Base-by-base conservation (phyloP, 2,888 invertebrate genomes). In the Drosophila niveifrons region DNA sequence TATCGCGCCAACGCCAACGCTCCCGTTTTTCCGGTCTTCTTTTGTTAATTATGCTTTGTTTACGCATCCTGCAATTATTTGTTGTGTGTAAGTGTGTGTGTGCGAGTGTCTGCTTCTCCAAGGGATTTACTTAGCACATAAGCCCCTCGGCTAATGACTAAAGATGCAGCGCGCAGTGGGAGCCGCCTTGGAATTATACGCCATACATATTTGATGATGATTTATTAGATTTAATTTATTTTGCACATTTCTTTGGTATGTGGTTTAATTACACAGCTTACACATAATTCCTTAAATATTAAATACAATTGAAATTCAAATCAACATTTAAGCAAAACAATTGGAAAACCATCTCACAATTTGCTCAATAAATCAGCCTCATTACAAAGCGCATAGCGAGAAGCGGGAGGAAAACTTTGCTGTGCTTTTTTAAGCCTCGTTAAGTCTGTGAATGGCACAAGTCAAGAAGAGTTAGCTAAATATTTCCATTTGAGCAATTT, bases 31-130 rank as follows among this genome's bases (percentile, higher is more conserved):
- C 77, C 65, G 43, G 55, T 50, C 43, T 61, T 50, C 34, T 64
- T 57, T 57, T 41, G 56, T 28, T 83, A 83, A 83, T 83, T 83
- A 83, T 75, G 50, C 82, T 83, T 84, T 83, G 84, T 81, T 81
- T 86, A 69, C 74, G 80, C 67, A 70, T 63, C 57, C 50, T 55
- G 67, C 55, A 70, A 75, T 78, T 75, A 78, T 77, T 72, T 72
- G 66, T 47, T 68, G 23, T 62, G 50, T 48, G 47, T 46, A 44
- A 61, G 41, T 13, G 34, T 17, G 31, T 28, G 72, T 18, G 63
- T 23, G 50, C 43, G 48, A 41, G 47, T 17, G 48, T 46, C 23
- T 59, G 47, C 62, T 47, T 44, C 51, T 57, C 52, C 18, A 36
- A 62, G 58, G 57, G 55, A 68, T 63, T 63, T 52, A 28, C 51